phyloP scores from a whole-genome alignment of 2,797 vertebrate species.

The Schizopygopsis malacanthus region DNA sequence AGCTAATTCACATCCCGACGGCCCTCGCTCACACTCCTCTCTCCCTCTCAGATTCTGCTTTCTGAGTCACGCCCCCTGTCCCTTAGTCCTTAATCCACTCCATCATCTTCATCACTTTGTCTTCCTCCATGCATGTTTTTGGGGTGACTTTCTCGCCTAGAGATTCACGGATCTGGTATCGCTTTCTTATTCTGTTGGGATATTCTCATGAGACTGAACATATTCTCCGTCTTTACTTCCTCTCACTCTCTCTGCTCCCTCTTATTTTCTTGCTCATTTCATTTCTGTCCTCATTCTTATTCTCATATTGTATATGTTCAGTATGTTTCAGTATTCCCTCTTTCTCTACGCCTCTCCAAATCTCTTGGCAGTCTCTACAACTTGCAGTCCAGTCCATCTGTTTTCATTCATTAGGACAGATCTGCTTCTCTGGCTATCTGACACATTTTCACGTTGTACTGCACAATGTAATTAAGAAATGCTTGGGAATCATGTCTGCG shows the following conservation, averaged over 20 bases:
- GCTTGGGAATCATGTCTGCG: conserved; percentile 63
- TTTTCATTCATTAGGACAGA: conserved; percentile 84
- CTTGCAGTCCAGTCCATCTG: conserved; percentile 76
- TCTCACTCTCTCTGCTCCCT: conserved; percentile 20
- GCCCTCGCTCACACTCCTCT: conserved; percentile 46
- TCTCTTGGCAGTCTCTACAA: conserved; percentile 54
- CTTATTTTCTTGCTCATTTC: conserved; percentile 26
- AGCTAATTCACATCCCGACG: conserved; percentile 67
- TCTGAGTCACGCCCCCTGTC: conserved; percentile 3
- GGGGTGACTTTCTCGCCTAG: conserved; percentile 3
- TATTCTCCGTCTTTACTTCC: conserved; percentile 22
- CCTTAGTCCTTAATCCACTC: conserved; percentile 28
- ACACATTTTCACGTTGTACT: conserved; percentile 78
- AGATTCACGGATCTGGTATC: conserved; percentile 49
- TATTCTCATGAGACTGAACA: conserved; percentile 39
- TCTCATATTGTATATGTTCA: conserved; percentile 39
- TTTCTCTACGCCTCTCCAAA: conserved; percentile 27
- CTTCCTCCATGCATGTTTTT: conserved; percentile 23
- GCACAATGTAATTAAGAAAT: conserved; percentile 80
- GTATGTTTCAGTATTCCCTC: conserved; percentile 48
- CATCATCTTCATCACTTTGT: conserved; percentile 22
- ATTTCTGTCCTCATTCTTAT: conserved; percentile 41
- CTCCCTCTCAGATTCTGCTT: conserved; percentile 2
- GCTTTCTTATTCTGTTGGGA: conserved; percentile 53
- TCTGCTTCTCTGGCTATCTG: conserved; percentile 76